These are phyloP conservation scores for Melanostoma scalare DNA, from an alignment of 2,888 invertebrate genomes.

Conservation along the genomic window DNA sequence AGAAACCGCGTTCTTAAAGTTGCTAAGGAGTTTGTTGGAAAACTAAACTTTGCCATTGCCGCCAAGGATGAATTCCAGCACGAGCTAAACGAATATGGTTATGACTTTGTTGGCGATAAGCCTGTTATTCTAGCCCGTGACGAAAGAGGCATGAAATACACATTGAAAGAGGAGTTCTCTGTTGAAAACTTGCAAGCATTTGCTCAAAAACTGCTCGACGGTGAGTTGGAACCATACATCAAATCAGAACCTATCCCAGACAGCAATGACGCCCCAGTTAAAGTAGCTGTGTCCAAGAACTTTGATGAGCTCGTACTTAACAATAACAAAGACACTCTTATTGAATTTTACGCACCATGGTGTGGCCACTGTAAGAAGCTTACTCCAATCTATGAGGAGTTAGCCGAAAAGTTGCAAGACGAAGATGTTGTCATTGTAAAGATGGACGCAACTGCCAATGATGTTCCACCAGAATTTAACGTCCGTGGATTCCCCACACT, in stretches of 20 bases:
- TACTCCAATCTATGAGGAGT: slow-evolving; percentile 95
- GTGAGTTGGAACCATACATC: slow-evolving; percentile 93
- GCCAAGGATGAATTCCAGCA: slow-evolving; percentile 96
- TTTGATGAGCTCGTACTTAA: slow-evolving; percentile 97
- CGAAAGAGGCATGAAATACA: slow-evolving; percentile 92
- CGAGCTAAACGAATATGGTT: slow-evolving; percentile 96
- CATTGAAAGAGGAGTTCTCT: slow-evolving; percentile 94
- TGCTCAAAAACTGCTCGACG: slow-evolving; percentile 91
- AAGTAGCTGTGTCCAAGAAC: slow-evolving; percentile 97
- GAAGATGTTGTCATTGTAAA: slow-evolving; percentile 97
- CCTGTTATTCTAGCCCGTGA: slow-evolving; percentile 94
- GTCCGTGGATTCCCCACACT: slow-evolving; percentile 99
- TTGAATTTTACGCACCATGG: slow-evolving; percentile 99
- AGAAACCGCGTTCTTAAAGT: slow-evolving; percentile 96
- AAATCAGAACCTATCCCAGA: slow-evolving; percentile 98
- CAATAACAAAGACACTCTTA: slow-evolving; percentile 94
- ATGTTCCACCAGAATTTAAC: slow-evolving; percentile 94
- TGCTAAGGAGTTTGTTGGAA: slow-evolving; percentile 81
- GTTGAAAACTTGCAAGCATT: slow-evolving; percentile 93
- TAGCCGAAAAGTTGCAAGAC: slow-evolving; percentile 92
- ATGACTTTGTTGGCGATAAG: slow-evolving; percentile 94
- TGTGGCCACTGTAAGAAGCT: slow-evolving; percentile 99
- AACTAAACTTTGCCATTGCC: slow-evolving; percentile 93
- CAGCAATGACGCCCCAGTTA: slow-evolving; percentile 91
- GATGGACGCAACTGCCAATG: slow-evolving; percentile 99